These are phyloP conservation scores for Chaunax sp. DNA, from an alignment of 2,797 vertebrate species.

Conservation along the genomic window DNA sequence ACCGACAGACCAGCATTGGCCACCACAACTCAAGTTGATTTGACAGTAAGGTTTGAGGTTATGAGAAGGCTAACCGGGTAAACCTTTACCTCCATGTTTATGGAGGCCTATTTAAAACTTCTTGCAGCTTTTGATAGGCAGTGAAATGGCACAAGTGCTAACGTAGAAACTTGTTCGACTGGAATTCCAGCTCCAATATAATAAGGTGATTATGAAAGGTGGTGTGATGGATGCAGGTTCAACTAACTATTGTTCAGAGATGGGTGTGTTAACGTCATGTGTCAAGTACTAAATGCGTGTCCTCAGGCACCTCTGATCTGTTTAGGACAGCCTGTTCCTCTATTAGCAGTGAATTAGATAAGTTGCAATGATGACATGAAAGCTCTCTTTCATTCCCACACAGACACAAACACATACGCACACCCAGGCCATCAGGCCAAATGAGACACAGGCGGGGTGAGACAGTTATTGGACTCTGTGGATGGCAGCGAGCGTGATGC, in stretches of 20 bases:
- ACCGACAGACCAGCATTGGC: background rate
- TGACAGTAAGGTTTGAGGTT: background rate
- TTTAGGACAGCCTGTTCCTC: slow-evolving; percentile 18
- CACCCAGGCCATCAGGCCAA: slow-evolving; percentile 17
- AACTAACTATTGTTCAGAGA: background rate
- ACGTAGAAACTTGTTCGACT: slow-evolving; percentile 24
- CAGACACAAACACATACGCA: background rate
- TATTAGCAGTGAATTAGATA: slow-evolving; percentile 13
- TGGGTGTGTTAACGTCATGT: background rate
- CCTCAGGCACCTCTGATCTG: slow-evolving; percentile 13
- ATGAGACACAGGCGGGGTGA: slow-evolving; percentile 28
- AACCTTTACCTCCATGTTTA: background rate
- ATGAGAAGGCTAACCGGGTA: background rate
- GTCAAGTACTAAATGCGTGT: slow-evolving; percentile 15
- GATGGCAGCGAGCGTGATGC: slow-evolving; percentile 43
- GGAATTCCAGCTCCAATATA: background rate
- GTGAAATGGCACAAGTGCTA: background rate
- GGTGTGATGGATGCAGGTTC: too few relatives aligned
- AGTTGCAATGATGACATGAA: slow-evolving; percentile 31
- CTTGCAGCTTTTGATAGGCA: background rate
- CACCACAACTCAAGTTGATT: background rate
- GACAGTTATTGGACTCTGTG: slow-evolving; percentile 41
- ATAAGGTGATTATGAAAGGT: background rate
- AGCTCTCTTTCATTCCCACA: slow-evolving; percentile 5
- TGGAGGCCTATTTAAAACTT: background rate